Conservation (phyloP, 2,113 vertebrate species). For the Etia nguti region DNA sequence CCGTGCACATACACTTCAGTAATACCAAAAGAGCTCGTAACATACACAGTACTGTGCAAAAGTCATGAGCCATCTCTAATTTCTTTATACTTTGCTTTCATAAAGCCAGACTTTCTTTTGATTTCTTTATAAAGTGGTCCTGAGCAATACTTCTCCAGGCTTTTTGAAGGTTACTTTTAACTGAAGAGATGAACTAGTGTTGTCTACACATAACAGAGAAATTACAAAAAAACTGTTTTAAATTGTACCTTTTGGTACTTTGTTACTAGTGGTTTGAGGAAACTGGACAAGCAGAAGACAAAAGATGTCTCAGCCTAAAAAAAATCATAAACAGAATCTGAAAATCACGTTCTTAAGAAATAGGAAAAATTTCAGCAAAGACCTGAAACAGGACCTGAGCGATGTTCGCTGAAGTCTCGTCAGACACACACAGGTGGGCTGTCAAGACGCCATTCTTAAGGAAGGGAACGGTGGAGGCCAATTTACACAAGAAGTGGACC, state of each 20-base stretch:
- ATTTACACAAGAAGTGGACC: neutral
- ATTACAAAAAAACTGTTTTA: neutral
- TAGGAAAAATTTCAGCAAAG: neutral
- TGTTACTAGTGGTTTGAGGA: neutral
- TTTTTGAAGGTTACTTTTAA: neutral
- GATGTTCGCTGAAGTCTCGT: neutral
- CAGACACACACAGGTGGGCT: neutral
- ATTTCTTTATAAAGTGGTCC: neutral
- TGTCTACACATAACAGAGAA: neutral
- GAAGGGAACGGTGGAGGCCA: neutral
- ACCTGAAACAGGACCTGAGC: neutral
- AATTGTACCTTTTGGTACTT: neutral
- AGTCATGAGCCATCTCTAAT: neutral
- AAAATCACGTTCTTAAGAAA: neutral
- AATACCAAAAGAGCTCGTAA: neutral
- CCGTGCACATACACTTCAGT: neutral
- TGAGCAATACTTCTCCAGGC: neutral
- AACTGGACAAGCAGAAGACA: neutral
- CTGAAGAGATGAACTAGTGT: neutral
- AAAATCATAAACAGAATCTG: neutral
- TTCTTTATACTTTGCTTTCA: neutral
- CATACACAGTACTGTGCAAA: neutral
- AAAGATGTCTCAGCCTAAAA: neutral
- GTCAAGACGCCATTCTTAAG: neutral
- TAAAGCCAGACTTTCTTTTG: neutral